A percentile compares a stretch with the other conserved stretches of the same genome.
phyloP scores from a whole-genome alignment of 2,797 vertebrate species.

The Cyclopterus lumpus region DNA sequence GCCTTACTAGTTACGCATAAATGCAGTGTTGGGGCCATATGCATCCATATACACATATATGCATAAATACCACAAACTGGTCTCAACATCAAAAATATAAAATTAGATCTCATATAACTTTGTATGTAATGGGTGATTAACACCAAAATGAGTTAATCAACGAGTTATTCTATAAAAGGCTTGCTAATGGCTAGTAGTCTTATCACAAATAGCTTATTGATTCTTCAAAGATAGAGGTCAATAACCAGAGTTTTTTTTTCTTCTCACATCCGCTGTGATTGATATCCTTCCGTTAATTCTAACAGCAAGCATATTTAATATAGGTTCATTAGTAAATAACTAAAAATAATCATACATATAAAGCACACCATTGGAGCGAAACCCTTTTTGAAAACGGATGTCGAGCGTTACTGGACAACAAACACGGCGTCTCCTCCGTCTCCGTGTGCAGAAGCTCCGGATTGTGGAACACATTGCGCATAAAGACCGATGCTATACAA shows the following conservation, averaged over 20 bases:
- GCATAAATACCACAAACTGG: constrained; percentile 80
- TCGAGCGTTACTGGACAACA: constrained; percentile 56
- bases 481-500: constrained; percentile 67
- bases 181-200: constrained; percentile 61
- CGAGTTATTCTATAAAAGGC: constrained; percentile 69
- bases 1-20: constrained; percentile 73
- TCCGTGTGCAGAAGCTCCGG: constrained; percentile 59
- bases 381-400: constrained; percentile 45
- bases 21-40: constrained; percentile 77
- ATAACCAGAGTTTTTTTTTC: constrained; percentile 28
- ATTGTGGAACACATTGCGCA: constrained; percentile 55
- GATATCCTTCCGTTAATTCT: constrained; percentile 44
- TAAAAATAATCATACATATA: constrained; percentile 43
- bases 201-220: constrained; percentile 73
- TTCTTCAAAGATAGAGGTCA: constrained; percentile 56
- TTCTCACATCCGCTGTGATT: constrained; percentile 39
- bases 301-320: constrained; percentile 50
- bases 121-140: constrained; percentile 68
- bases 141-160: constrained; percentile 75
- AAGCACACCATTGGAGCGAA: constrained; percentile 60
- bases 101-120: constrained; percentile 66
- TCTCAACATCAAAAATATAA: constrained; percentile 81
- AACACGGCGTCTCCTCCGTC: constrained; percentile 45
- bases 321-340: constrained; percentile 35
- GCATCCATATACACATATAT: constrained; percentile 80